These are phyloP conservation scores for Stenichneumon culpator DNA, from an alignment of 2,888 invertebrate genomes.

Conservation along the genomic window DNA sequence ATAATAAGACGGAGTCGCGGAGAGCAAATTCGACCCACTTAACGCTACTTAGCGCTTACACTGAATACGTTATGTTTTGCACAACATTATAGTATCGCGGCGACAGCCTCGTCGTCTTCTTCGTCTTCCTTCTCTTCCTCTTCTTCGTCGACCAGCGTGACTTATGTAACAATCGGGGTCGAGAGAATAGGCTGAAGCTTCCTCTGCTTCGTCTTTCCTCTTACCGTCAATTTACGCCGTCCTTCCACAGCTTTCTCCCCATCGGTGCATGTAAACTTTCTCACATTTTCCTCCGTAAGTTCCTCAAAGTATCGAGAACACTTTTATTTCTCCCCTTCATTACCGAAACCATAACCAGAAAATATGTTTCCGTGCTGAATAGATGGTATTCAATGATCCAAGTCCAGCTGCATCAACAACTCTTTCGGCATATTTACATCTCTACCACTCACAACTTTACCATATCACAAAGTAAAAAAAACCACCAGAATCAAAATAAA, in stretches of 20 bases:
- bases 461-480: too few species aligned
- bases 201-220: not conserved
- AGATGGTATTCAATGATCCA: not conserved
- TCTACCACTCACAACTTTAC: too few species aligned
- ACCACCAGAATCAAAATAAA: too few species aligned
- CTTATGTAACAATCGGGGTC: slow-evolving; percentile 20
- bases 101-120: slow-evolving; percentile 33
- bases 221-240: not conserved
- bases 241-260: not conserved
- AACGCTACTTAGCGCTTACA: slow-evolving; percentile 84
- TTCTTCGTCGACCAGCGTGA: not conserved
- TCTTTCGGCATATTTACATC: too few species aligned
- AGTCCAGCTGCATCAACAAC: not conserved
- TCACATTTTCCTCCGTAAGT: not conserved
- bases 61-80: slow-evolving; percentile 84
- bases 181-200: slow-evolving; percentile 3
- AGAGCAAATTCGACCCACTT: slow-evolving; percentile 85
- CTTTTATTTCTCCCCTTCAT: not conserved
- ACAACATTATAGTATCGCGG: slow-evolving; percentile 80
- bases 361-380: not conserved
- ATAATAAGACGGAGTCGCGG: slow-evolving; percentile 79
- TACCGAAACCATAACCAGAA: not conserved
- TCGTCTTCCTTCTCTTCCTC: slow-evolving; percentile 5
- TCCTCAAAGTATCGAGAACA: not conserved
- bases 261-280: not conserved